phyloP scores from a whole-genome alignment of 64 coral and sea anemone species.

The Montipora sp. region DNA sequence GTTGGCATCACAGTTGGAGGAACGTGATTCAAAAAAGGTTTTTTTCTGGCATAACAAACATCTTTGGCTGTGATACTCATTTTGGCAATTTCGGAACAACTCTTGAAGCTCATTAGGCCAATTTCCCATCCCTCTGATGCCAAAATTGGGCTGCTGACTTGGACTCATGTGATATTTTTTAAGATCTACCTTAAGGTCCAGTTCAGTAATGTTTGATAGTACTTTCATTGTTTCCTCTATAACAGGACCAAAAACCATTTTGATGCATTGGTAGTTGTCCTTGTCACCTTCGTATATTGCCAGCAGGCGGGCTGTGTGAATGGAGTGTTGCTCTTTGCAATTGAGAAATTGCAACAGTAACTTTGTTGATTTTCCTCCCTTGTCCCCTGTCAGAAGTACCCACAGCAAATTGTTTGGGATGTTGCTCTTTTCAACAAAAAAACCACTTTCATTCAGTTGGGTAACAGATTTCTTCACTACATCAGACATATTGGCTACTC shows the following conservation, averaged over 20 bases:
- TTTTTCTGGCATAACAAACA: background rate
- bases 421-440: conserved; percentile 2
- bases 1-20: background rate
- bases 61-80: background rate
- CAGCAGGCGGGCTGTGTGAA: conserved; percentile 28
- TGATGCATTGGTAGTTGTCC: conserved; percentile 37
- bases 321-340: conserved; percentile 33
- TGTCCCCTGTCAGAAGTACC: conserved; percentile 39
- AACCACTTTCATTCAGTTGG: conserved; percentile 3
- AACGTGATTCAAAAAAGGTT: background rate
- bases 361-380: conserved; percentile 65
- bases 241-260: conserved; percentile 54
- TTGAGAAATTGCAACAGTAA: conserved; percentile 48
- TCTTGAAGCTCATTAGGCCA: conserved; percentile 17
- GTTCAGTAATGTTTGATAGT: background rate
- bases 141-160: background rate
- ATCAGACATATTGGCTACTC: conserved; percentile 18
- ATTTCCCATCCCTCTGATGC: background rate
- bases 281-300: conserved; percentile 61
- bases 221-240: conserved; percentile 14
- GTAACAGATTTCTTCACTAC: background rate
- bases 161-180: background rate
- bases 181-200: conserved; percentile 32
- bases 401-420: background rate
- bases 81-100: background rate